These are phyloP conservation scores for Drosophila teissieri DNA, from an alignment of 1,140 invertebrate species.

Conservation along the genomic window DNA sequence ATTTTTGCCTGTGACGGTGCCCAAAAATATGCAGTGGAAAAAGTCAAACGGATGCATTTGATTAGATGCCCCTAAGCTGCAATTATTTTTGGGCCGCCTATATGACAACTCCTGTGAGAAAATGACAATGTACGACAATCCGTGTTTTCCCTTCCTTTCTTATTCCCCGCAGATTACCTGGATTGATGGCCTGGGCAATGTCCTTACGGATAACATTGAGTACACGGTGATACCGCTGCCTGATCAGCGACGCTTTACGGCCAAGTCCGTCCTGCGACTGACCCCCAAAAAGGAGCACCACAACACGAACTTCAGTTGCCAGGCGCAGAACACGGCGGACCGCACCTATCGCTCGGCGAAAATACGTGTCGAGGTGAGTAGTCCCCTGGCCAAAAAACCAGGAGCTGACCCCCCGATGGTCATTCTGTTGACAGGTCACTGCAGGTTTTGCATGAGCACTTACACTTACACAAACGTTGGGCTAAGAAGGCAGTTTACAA, in stretches of 20 bases:
- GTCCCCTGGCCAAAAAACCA: neutral
- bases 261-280: constrained; percentile 89
- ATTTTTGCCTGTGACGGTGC: neutral
- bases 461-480: neutral
- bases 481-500: neutral
- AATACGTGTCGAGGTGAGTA: constrained; percentile 88
- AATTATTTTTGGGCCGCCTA: no score
- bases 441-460: constrained; percentile 19
- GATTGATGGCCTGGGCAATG: constrained; percentile 90
- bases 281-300: constrained; percentile 91
- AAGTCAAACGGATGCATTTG: no score
- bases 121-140: constrained; percentile 18
- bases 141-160: neutral
- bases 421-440: constrained; percentile 17
- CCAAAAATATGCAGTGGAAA: neutral
- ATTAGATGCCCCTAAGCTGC: no score
- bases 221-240: constrained; percentile 87
- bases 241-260: constrained; percentile 89
- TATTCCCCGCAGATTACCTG: constrained; percentile 88
- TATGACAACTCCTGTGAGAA: no score
- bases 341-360: constrained; percentile 88
- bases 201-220: constrained; percentile 88
- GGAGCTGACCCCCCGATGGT: neutral
- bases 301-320: constrained; percentile 92
- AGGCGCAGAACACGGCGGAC: constrained; percentile 90